Percentiles rank a stretch among this genome's conserved stretches.
Evolutionary conservation across 2,888 invertebrate species (phyloP).

Genomic region (Unio delphinus): DNA sequence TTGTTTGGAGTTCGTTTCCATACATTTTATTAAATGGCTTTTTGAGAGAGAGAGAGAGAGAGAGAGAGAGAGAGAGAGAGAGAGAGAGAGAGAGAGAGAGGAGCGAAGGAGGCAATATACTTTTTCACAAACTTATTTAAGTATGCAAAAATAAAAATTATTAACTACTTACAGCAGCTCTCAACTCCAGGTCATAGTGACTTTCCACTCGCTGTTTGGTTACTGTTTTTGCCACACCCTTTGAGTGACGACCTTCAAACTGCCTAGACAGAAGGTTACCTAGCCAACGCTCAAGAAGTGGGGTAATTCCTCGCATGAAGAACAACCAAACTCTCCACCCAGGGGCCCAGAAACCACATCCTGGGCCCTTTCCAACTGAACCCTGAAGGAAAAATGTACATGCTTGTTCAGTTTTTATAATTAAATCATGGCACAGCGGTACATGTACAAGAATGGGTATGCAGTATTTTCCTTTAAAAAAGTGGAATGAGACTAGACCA

Average conservation of each 20-base stretch:
- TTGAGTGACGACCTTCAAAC: conserved; percentile 99
- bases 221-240: conserved; percentile 99
- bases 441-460: too few relatives aligned
- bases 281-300: conserved; percentile 97
- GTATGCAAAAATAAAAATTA: not conserved
- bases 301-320: conserved; percentile 99
- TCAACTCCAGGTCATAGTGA: conserved; percentile 98
- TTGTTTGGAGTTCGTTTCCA: not conserved
- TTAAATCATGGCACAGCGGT: too few relatives aligned
- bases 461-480: too few relatives aligned
- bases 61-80: not conserved
- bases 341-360: conserved; percentile 98
- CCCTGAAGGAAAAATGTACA: conserved; percentile 76
- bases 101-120: not conserved
- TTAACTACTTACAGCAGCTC: conserved; percentile 83
- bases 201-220: conserved; percentile 99
- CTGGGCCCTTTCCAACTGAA: conserved; percentile 98
- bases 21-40: too few relatives aligned
- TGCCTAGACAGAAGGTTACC: conserved; percentile 98
- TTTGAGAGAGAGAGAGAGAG: too few relatives aligned
- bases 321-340: conserved; percentile 99
- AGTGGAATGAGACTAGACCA: too few relatives aligned
- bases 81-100: not conserved
- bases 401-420: too few relatives aligned
- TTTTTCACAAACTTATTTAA: not conserved